These are phyloP conservation scores for mouse (Mus musculus) DNA, from an alignment of 2,113 vertebrate species.

Conservation along the genomic window DNA sequence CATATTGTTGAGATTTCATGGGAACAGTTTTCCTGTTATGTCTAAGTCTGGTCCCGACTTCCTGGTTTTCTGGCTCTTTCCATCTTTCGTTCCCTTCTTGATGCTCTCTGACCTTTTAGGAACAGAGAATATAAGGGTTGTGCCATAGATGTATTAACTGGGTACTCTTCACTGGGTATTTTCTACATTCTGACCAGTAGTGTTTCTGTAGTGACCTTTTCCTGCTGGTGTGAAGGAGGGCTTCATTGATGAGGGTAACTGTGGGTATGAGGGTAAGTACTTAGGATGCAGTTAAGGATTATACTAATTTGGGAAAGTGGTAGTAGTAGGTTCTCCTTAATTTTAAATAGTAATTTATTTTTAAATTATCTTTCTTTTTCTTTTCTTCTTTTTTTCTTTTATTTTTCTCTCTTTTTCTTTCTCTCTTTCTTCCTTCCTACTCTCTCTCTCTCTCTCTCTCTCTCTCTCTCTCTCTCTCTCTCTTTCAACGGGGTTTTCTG, in stretches of 20 bases:
- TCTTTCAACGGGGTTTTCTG: not conserved
- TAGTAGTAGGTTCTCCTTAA: not conserved
- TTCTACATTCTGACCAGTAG: not conserved
- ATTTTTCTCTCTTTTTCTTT: fast-evolving
- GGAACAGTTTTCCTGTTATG: too few relatives aligned
- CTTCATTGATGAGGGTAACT: not conserved
- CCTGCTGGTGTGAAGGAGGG: not conserved
- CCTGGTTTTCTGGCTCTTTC: not conserved
- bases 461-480: too few relatives aligned
- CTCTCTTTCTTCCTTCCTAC: too few relatives aligned
- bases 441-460: not conserved
- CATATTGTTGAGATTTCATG: not conserved
- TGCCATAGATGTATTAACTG: not conserved
- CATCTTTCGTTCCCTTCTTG: not conserved
- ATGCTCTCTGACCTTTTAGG: not conserved
- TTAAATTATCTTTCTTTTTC: not conserved
- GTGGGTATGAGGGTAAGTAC: not conserved
- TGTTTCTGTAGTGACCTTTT: not conserved
- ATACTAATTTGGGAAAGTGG: not conserved
- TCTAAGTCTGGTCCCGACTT: not conserved
- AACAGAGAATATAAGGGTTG: not conserved
- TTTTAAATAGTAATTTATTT: not conserved
- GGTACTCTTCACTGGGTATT: not conserved
- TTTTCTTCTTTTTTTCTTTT: too few relatives aligned
- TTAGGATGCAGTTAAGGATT: not conserved